Base-by-base conservation (phyloP, 2,888 invertebrate species). In the Philereme vetulata region DNA sequence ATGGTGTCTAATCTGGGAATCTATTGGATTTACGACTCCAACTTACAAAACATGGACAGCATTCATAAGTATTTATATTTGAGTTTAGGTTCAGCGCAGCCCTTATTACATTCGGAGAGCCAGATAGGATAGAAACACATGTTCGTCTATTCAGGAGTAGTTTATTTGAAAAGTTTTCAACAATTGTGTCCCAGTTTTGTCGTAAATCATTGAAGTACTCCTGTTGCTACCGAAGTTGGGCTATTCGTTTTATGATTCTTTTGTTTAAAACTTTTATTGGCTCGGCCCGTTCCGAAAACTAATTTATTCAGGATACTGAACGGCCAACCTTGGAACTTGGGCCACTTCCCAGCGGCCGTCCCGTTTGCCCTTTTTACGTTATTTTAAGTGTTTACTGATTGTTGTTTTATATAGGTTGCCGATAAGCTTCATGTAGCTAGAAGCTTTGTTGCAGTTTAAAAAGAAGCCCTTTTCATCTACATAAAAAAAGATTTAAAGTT, bases 241-340 rank as follows among this genome's bases (percentile, higher is more conserved):
- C 79, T 82, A 82, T 86, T 85, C 83, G 78, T 88, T 91, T 90
- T 92, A 92, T 89, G 90, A 89, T 89, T 88, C 90, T 90, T 90
- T 91, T 92, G 91, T 91, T 90, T 89, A 85, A 90, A 91, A 90
- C 88, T 90, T 92, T 90, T 92, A 92, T 91, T 92, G 88, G 86
- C 77, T 80, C 78, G 82, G 77, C 81, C 81, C 82, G 85, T 84
- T 85, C 84, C 85, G 79, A 84, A 89, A 90, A 89, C 91, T 92
- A 90, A 91, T 92, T 91, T 91, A 91, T 90, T 89, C 90, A 86
- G 84, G 86, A 85, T 77, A 81, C 77, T 73, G 78, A 76, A 77
- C 77, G 81, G 77, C 63, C 67, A 80, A 76, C 90, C 88, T 90
- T 86, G 84, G 77, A 85, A 88, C 76, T 86, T 84, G 75, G 68